phyloP scores from a whole-genome alignment of 2,113 vertebrate genomes.

The Cromileptes altivelis region DNA sequence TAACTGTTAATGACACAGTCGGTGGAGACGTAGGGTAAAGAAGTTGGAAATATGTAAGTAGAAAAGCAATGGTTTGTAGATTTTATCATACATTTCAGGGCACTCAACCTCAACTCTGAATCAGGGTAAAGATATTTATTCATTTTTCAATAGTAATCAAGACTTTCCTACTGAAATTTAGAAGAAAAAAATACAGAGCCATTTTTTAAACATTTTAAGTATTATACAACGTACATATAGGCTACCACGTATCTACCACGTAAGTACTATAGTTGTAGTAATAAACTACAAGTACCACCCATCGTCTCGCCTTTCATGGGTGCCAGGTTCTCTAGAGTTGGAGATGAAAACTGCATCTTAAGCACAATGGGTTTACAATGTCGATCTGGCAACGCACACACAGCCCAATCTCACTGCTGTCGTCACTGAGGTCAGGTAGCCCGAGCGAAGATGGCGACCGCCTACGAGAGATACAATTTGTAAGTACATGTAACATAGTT shows the following conservation, averaged over 20 bases:
- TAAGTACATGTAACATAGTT: constrained; percentile 73
- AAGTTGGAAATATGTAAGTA: background rate
- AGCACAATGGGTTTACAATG: too few species aligned
- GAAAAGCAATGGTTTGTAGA: background rate
- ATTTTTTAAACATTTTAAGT: background rate
- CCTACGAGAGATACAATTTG: constrained; percentile 87
- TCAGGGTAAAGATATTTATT: background rate
- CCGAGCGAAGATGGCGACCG: constrained; percentile 86
- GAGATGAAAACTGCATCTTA: background rate
- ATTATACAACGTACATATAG: background rate
- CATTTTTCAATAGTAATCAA: background rate
- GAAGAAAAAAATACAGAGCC: background rate
- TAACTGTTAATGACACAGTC: background rate
- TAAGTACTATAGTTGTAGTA: background rate
- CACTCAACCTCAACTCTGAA: background rate
- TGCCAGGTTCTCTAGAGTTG: constrained; percentile 47
- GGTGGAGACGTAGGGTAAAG: background rate
- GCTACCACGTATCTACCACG: background rate
- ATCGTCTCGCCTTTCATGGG: background rate
- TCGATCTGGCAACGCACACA: constrained; percentile 61
- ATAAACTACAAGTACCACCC: constrained; percentile 24
- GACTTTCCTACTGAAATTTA: background rate
- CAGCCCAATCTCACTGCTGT: constrained; percentile 36
- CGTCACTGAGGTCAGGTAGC: constrained; percentile 79
- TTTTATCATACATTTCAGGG: background rate